These are phyloP conservation scores for Oreochromis tanganicae DNA, from an alignment of 2,113 vertebrate genomes.

Conservation along the genomic window DNA sequence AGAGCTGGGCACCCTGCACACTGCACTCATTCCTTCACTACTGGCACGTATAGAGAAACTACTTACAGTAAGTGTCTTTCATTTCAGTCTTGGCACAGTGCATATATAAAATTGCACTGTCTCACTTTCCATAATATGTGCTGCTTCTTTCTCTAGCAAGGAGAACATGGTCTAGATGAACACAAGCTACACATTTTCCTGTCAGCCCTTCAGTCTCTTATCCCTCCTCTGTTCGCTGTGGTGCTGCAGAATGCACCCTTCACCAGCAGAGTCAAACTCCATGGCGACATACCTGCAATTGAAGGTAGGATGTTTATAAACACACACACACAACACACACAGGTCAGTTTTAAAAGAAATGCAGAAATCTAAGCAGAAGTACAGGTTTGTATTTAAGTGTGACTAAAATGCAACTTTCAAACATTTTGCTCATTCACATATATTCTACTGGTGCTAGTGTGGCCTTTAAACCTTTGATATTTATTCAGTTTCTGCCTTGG, in stretches of 20 bases:
- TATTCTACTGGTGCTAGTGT: neutral
- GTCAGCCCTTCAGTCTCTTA: constrained; percentile 93
- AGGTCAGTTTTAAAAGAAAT: neutral
- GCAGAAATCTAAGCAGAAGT: neutral
- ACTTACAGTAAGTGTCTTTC: constrained; percentile 77
- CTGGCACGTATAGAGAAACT: constrained; percentile 93
- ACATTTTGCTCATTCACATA: neutral
- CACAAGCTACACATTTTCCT: constrained; percentile 93
- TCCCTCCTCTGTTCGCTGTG: constrained; percentile 88
- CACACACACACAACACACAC: neutral
- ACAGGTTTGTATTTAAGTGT: neutral
- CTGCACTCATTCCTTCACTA: constrained; percentile 89
- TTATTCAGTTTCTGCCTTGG: neutral
- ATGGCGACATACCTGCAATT: constrained; percentile 85
- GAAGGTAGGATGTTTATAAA: constrained; percentile 76
- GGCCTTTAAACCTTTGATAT: neutral
- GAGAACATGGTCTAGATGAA: constrained; percentile 91
- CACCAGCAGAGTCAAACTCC: constrained; percentile 86
- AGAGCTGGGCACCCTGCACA: constrained; percentile 88
- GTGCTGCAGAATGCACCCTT: constrained; percentile 95
- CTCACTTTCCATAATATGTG: neutral
- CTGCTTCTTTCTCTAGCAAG: constrained; percentile 77
- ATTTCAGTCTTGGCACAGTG: neutral
- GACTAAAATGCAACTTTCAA: neutral
- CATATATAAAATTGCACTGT: neutral